These are phyloP conservation scores for Palythoa heliodiscus DNA, from an alignment of 92 coral and sea anemone species.

Conservation along the genomic window DNA sequence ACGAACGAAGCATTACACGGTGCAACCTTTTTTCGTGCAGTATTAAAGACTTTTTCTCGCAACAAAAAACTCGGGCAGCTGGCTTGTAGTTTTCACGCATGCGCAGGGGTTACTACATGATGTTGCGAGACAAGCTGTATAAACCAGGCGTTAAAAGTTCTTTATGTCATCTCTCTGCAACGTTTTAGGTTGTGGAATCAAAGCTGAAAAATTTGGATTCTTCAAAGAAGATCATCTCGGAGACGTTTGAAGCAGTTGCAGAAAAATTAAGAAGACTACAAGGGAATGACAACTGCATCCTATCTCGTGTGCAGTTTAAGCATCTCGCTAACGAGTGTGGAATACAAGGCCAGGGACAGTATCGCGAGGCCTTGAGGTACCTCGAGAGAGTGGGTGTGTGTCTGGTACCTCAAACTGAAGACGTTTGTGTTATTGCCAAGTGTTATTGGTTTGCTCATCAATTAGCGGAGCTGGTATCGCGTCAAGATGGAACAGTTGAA, in stretches of 20 bases:
- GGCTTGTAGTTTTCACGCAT: too few relatives aligned
- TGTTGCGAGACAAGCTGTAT: too few relatives aligned
- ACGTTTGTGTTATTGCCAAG: constrained; percentile 46
- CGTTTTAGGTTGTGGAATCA: constrained; percentile 23
- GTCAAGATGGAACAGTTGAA: constrained; percentile 54
- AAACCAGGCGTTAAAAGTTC: neutral
- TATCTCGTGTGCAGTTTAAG: constrained; percentile 47
- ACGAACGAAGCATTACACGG: too few relatives aligned
- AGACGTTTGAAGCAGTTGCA: constrained; percentile 30
- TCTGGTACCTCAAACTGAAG: constrained; percentile 50
- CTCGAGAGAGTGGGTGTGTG: constrained; percentile 63
- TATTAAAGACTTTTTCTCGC: too few relatives aligned
- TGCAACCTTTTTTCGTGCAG: too few relatives aligned
- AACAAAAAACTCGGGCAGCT: too few relatives aligned
- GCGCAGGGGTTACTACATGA: too few relatives aligned
- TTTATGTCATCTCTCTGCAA: neutral
- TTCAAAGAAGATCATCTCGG: constrained; percentile 17
- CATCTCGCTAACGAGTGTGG: constrained; percentile 71
- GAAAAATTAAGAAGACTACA: neutral
- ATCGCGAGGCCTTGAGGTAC: constrained; percentile 45
- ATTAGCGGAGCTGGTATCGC: constrained; percentile 45
- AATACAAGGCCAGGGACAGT: constrained; percentile 47
- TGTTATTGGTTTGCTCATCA: constrained; percentile 61
- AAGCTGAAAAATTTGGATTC: constrained; percentile 8
- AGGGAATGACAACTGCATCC: neutral